Conservation (phyloP, 2,797 vertebrate species). For the Anomalospiza imberbis region DNA sequence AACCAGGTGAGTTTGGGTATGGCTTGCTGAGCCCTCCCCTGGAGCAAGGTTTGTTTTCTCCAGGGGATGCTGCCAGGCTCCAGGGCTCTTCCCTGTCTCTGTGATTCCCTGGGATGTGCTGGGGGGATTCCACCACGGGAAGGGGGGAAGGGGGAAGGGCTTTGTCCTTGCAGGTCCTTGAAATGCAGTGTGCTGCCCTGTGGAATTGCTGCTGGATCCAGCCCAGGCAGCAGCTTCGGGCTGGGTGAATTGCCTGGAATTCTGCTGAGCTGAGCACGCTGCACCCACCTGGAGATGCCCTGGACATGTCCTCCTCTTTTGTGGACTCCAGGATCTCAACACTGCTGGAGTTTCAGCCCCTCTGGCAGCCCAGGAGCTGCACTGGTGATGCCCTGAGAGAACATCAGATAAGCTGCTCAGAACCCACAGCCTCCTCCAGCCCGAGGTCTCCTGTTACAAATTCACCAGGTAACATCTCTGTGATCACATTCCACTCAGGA, state of each 20-base stretch:
- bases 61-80: not conserved
- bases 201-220: not conserved
- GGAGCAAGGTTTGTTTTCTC: not conserved
- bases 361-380: not conserved
- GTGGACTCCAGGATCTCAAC: not conserved
- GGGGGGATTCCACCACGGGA: not conserved
- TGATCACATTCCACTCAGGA: not conserved
- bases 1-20: not conserved
- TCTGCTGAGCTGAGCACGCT: not conserved
- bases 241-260: not conserved
- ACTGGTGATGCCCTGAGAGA: not conserved
- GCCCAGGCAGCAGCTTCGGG: not conserved
- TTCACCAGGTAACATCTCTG: not conserved
- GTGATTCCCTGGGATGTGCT: not conserved
- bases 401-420: not conserved
- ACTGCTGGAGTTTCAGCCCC: not conserved
- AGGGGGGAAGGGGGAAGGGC: not conserved
- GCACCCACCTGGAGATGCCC: not conserved
- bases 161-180: constrained; percentile 14
- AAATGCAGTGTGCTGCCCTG: not conserved
- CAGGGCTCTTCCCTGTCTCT: not conserved
- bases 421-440: not conserved
- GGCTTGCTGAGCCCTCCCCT: not conserved
- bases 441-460: not conserved
- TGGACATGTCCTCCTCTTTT: not conserved